Evolutionary conservation across 2,797 vertebrate species (phyloP).

Genomic region (Thalassophryne amazonica): DNA sequence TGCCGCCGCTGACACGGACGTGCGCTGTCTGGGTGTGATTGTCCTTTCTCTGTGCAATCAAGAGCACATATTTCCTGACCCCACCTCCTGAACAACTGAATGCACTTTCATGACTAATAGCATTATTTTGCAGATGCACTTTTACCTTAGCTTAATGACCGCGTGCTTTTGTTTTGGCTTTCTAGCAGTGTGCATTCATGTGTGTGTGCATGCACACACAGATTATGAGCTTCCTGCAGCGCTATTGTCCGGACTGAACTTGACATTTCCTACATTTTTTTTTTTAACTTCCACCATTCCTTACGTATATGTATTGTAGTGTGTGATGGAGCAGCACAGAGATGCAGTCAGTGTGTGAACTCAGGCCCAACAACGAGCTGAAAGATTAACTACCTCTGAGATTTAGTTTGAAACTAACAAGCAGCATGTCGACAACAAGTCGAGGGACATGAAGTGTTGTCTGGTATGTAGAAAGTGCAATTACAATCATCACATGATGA

Average conservation of each 20-base stretch:
- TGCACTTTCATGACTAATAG: conserved; percentile 6
- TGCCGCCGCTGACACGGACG: conserved; percentile 24
- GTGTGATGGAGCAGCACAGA: conserved; percentile 26
- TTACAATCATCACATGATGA: conserved; percentile 12
- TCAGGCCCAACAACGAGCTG: conserved; percentile 40
- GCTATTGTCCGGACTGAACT: conserved; percentile 21
- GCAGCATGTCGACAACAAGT: conserved; percentile 20
- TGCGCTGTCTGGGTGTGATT: conserved; percentile 54
- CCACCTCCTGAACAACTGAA: conserved; percentile 29
- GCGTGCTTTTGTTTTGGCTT: not conserved
- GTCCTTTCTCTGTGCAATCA: conserved; percentile 65
- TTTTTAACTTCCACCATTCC: conserved; percentile 4
- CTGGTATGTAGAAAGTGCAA: conserved; percentile 8
- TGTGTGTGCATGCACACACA: not conserved
- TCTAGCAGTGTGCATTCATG: not conserved
- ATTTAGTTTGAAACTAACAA: conserved; percentile 18
- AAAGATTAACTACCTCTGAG: conserved; percentile 47
- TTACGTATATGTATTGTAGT: conserved; percentile 10
- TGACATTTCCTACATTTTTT: conserved; percentile 39
- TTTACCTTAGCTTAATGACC: conserved; percentile 4
- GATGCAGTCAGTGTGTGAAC: conserved; percentile 8
- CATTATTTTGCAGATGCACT: conserved; percentile 30
- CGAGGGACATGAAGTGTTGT: conserved; percentile 4
- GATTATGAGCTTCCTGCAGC: conserved; percentile 16
- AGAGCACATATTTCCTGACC: conserved; percentile 38